A percentile compares a stretch with the other conserved stretches of the same genome.
These are phyloP conservation scores for Digitonthophagus gazella DNA, from an alignment of 2,888 invertebrate species.

Conservation along the genomic window DNA sequence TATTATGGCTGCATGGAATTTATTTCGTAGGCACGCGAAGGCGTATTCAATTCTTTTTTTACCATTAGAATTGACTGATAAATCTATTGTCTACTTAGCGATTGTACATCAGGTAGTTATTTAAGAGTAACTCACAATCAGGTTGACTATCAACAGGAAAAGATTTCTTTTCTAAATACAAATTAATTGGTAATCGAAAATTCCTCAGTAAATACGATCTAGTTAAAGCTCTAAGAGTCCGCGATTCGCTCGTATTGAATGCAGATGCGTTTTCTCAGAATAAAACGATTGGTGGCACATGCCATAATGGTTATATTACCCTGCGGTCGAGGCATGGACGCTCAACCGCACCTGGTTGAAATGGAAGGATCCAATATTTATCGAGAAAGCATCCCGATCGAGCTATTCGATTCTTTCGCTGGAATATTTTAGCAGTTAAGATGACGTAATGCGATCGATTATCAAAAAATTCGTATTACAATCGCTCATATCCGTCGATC, in stretches of 20 bases:
- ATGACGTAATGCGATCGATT: background rate
- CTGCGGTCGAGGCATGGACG: background rate
- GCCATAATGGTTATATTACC: slow-evolving; percentile 44
- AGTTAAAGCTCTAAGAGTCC: background rate
- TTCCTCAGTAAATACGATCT: slow-evolving; percentile 43
- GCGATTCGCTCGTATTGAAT: slow-evolving; percentile 40
- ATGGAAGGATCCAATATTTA: background rate
- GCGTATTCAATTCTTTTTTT: background rate
- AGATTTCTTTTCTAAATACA: slow-evolving; percentile 45
- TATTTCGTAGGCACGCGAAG: background rate
- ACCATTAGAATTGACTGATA: background rate
- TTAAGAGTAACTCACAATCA: too few relatives aligned
- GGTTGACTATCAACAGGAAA: too few relatives aligned
- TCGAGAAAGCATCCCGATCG: background rate
- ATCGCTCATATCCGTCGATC: background rate
- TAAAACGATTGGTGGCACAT: slow-evolving; percentile 36
- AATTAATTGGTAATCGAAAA: slow-evolving; percentile 49
- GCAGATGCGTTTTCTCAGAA: slow-evolving; percentile 43
- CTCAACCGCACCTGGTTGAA: background rate
- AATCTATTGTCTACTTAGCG: slow-evolving; percentile 11
- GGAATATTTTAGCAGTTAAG: background rate
- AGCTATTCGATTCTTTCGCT: background rate
- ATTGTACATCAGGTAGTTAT: too few relatives aligned
- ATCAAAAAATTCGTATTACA: background rate
- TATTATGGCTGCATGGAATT: slow-evolving; percentile 2